phyloP scores from a whole-genome alignment of 2,888 invertebrate genomes.

The Pandemis cinnamomeana region DNA sequence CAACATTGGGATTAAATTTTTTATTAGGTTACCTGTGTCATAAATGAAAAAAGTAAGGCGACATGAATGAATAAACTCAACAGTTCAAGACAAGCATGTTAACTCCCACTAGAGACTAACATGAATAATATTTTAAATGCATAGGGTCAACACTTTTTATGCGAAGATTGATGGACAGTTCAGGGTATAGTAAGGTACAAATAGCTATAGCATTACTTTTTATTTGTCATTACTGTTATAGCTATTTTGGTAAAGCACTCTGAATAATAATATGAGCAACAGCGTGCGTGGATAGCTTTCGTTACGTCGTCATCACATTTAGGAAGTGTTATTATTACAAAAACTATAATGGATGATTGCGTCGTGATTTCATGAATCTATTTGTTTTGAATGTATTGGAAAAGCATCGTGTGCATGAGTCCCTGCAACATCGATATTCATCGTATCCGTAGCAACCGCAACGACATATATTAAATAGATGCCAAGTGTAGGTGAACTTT shows the following conservation, averaged over 20 bases:
- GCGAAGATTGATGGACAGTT: no score
- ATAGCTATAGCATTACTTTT: neutral
- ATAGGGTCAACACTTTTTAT: no score
- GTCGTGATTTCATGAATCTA: constrained; percentile 13
- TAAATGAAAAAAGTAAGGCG: neutral
- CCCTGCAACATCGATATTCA: constrained; percentile 17
- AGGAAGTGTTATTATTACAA: constrained; percentile 30
- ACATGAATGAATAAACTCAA: neutral
- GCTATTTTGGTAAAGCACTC: neutral
- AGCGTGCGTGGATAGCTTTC: constrained; percentile 26
- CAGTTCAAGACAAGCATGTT: neutral
- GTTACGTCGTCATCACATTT: constrained; percentile 25
- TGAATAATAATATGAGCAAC: constrained; percentile 21
- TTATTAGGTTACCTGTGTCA: neutral
- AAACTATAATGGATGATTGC: constrained; percentile 26
- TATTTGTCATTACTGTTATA: neutral
- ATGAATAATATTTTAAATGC: no score
- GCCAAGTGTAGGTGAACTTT: constrained; percentile 38
- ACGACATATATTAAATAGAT: constrained; percentile 25
- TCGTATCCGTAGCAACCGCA: constrained; percentile 29
- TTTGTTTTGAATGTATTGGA: constrained; percentile 2
- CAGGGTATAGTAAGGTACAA: neutral
- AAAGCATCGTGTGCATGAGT: constrained; percentile 14
- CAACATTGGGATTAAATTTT: neutral
- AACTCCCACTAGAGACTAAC: neutral